A percentile compares a stretch with the other conserved stretches of the same genome.
Evolutionary conservation across 1,140 invertebrate species (phyloP).

Genomic region (Thaumatotibia leucotreta): DNA sequence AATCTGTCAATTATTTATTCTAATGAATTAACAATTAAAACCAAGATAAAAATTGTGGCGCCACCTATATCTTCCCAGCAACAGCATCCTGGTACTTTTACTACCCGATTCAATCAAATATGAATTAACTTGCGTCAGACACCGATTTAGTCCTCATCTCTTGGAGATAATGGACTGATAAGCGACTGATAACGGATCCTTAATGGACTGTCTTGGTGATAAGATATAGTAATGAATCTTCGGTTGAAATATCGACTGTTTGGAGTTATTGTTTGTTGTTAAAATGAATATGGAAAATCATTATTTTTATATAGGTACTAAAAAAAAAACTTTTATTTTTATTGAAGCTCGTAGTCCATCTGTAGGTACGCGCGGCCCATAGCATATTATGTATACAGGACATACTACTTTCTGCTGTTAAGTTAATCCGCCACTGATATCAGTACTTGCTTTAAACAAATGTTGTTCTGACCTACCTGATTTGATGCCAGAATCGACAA

Average conservation of each 20-base stretch:
- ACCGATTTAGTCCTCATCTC: constrained; percentile 42
- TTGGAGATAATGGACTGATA: constrained; percentile 22
- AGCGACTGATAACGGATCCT: constrained; percentile 33
- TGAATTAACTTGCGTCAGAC: constrained; percentile 27
- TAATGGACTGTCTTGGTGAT: constrained; percentile 44
- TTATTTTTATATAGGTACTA: no score
- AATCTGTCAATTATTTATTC: background rate
- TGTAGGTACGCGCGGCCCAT: no score
- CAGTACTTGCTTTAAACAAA: no score
- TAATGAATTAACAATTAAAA: background rate
- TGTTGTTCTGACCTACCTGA: no score
- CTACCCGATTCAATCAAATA: constrained; percentile 1
- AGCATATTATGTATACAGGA: no score
- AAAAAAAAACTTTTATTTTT: no score
- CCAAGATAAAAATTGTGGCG: background rate
- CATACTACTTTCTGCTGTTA: no score
- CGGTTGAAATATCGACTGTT: constrained; percentile 44
- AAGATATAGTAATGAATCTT: constrained; percentile 54
- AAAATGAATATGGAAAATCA: no score
- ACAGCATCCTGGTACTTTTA: background rate
- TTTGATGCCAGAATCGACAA: no score
- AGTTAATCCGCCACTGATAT: no score
- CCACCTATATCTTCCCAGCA: background rate
- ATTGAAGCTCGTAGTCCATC: no score
- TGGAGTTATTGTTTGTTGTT: constrained; percentile 32